A percentile compares a stretch with the other conserved stretches of the same genome.
Conservation (phyloP, 1,140 invertebrate species). For the Bombus terrestris region DNA sequence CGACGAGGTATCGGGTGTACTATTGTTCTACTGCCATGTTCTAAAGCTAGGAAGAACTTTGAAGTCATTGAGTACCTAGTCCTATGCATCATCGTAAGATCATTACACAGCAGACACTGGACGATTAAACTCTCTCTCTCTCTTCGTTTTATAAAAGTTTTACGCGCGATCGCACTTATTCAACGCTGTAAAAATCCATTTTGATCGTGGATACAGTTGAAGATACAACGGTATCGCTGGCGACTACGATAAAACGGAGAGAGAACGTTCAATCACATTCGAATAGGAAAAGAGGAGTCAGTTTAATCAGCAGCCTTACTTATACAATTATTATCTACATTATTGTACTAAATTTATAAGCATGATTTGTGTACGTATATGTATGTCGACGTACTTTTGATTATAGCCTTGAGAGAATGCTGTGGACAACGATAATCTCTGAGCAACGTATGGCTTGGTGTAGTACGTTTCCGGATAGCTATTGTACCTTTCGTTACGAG, state of each 20-base stretch:
- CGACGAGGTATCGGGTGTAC: slow-evolving; percentile 36
- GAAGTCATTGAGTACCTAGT: slow-evolving; percentile 51
- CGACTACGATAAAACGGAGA: slow-evolving; percentile 10
- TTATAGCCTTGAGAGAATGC: slow-evolving; percentile 41
- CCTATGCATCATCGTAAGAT: slow-evolving; percentile 10
- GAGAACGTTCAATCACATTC: slow-evolving; percentile 4
- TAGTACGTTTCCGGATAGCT: not conserved
- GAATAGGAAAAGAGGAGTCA: slow-evolving; percentile 9
- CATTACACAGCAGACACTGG: not conserved
- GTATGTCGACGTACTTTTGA: slow-evolving; percentile 48
- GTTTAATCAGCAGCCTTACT: slow-evolving; percentile 68
- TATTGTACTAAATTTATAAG: slow-evolving; percentile 57
- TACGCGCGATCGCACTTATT: not conserved
- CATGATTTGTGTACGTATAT: slow-evolving; percentile 51
- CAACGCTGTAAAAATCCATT: not conserved
- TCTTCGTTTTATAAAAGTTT: slow-evolving; percentile 26
- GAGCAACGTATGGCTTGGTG: slow-evolving; percentile 51
- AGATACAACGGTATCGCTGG: too few relatives aligned
- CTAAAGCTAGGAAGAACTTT: slow-evolving; percentile 50
- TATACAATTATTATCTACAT: slow-evolving; percentile 65
- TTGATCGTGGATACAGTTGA: not conserved
- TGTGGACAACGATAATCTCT: slow-evolving; percentile 50
- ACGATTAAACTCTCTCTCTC: slow-evolving; percentile 32
- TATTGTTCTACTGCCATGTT: slow-evolving; percentile 75
- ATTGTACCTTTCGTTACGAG: not conserved